Conservation (phyloP, 1,140 invertebrate species). For the Asbolus verrucosus region DNA sequence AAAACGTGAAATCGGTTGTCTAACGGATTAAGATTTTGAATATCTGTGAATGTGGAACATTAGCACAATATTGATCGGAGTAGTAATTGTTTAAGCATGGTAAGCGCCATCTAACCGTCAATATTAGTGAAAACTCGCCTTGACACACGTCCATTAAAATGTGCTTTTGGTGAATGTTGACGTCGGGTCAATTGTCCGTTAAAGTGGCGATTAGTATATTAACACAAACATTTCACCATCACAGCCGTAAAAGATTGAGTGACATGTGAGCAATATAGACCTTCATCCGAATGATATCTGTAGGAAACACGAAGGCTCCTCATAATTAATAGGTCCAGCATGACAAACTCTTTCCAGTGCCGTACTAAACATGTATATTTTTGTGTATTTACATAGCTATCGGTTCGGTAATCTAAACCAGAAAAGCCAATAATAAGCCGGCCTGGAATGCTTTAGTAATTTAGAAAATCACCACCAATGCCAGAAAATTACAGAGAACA, state of each 20-base stretch:
- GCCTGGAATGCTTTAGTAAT: slow-evolving; percentile 36
- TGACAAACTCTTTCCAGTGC: neutral
- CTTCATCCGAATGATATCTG: slow-evolving; percentile 4
- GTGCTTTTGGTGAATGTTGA: slow-evolving; percentile 2
- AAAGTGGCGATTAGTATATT: slow-evolving; percentile 26
- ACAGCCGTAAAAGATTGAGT: too few relatives aligned
- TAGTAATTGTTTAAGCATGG: too few relatives aligned
- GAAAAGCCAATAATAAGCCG: slow-evolving; percentile 33
- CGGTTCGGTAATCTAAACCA: slow-evolving; percentile 29
- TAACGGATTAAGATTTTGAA: too few relatives aligned
- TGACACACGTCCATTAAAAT: slow-evolving; percentile 12
- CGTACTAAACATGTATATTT: slow-evolving; percentile 34
- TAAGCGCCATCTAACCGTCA: neutral
- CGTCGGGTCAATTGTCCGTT: slow-evolving; percentile 8
- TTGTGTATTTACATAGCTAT: slow-evolving; percentile 34
- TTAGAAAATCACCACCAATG: slow-evolving; percentile 43
- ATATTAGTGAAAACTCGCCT: neutral
- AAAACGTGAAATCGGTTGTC: too few relatives aligned
- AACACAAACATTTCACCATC: slow-evolving; percentile 16
- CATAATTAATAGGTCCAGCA: slow-evolving; percentile 24
- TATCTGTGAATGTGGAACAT: too few relatives aligned
- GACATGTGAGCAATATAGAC: too few relatives aligned
- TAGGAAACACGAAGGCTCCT: slow-evolving; percentile 4
- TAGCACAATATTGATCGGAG: too few relatives aligned
- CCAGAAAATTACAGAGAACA: slow-evolving; percentile 43